Percentiles rank a stretch among this genome's conserved stretches.
Conservation (phyloP, 2,797 vertebrate genomes). For the Geotrypetes seraphini region DNA sequence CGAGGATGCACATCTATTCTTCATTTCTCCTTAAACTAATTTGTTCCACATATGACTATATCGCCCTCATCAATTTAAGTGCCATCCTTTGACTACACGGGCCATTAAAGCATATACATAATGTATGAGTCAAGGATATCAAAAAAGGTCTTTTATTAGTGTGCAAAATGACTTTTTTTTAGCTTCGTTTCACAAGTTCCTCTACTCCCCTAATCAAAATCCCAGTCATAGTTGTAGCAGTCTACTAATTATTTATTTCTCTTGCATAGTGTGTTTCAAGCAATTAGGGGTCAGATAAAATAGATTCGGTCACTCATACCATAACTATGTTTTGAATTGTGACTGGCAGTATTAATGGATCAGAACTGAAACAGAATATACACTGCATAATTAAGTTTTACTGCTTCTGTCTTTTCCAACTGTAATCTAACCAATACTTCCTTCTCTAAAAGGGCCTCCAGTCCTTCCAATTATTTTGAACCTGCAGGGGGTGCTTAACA, state of each 20-base stretch:
- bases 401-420: neutral
- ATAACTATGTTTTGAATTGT: constrained; percentile 3
- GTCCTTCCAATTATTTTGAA: neutral
- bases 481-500: no score
- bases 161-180: constrained; percentile 19
- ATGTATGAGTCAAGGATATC: constrained; percentile 42
- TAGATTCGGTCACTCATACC: constrained; percentile 1
- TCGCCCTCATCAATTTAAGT: constrained; percentile 54
- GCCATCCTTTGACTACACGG: constrained; percentile 41
- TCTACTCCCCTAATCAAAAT: constrained; percentile 29
- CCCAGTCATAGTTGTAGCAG: constrained; percentile 27
- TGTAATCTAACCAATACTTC: neutral
- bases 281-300: constrained; percentile 12
- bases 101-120: constrained; percentile 48
- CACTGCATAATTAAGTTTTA: no score
- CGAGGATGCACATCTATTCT: constrained; percentile 47
- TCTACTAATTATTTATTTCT: constrained; percentile 28
- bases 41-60: constrained; percentile 51
- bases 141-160: constrained; percentile 33
- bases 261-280: neutral
- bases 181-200: constrained; percentile 18
- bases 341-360: constrained; percentile 2
- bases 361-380: neutral
- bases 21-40: constrained; percentile 55
- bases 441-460: neutral